Conservation (phyloP, 2,888 invertebrate species). For the Agrochola litura region DNA sequence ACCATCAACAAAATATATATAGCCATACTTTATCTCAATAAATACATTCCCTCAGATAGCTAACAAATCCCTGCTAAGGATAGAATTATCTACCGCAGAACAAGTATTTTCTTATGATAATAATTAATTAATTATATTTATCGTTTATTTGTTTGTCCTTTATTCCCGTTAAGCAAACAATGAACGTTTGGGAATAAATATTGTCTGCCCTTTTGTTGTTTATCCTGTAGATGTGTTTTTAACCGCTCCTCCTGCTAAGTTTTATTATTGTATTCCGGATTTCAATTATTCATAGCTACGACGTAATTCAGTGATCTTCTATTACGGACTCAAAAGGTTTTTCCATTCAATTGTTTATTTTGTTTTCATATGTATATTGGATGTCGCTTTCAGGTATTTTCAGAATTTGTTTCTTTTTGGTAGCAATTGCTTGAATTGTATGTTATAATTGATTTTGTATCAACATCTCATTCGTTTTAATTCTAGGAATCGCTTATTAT, state of each 20-base stretch:
- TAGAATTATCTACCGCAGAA: conserved; percentile 35
- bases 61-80: conserved; percentile 45
- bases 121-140: conserved; percentile 55
- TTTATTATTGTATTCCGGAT: conserved; percentile 42
- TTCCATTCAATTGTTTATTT: conserved; percentile 8
- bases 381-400: no score
- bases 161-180: conserved; percentile 46
- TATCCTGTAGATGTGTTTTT: conserved; percentile 43
- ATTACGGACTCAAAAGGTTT: conserved; percentile 46
- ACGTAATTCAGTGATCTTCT: conserved; percentile 53
- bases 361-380: background rate
- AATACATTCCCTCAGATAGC: conserved; percentile 45
- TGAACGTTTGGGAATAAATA: conserved; percentile 47
- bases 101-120: conserved; percentile 54
- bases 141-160: conserved; percentile 48
- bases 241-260: conserved; percentile 10
- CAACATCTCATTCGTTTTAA: background rate
- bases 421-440: no score
- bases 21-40: conserved; percentile 49
- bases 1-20: conserved; percentile 44
- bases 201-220: conserved; percentile 43
- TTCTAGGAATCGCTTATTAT: background rate
- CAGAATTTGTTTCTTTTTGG: no score
- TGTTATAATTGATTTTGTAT: background rate
- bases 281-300: conserved; percentile 55